Percentiles rank a stretch among this genome's conserved stretches.
These are phyloP conservation scores for Ochropleura plecta DNA, from an alignment of 2,888 invertebrate species.

Conservation along the genomic window DNA sequence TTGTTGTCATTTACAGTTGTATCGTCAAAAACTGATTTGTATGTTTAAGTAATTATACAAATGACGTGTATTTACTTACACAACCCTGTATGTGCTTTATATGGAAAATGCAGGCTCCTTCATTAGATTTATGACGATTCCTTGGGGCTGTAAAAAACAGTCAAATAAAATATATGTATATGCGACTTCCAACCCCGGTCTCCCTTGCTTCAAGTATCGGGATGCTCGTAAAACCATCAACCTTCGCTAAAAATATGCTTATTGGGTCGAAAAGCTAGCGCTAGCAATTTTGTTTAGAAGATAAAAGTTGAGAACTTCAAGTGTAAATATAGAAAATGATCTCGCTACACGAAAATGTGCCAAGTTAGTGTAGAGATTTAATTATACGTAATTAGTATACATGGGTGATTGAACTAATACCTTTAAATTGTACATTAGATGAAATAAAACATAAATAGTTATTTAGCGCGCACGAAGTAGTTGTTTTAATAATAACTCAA, in stretches of 20 bases:
- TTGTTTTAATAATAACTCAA: too few relatives aligned
- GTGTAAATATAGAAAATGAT: background rate
- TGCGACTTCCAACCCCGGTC: background rate
- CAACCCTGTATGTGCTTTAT: too few relatives aligned
- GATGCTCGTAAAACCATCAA: background rate
- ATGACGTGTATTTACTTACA: background rate
- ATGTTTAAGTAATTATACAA: background rate
- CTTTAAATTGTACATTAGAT: background rate
- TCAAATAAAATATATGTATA: too few relatives aligned
- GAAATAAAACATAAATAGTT: background rate
- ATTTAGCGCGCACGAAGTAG: too few relatives aligned
- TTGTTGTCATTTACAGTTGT: background rate
- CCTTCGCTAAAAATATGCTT: background rate
- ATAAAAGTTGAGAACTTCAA: background rate
- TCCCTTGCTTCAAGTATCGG: background rate
- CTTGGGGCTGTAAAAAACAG: too few relatives aligned
- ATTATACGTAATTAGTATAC: background rate
- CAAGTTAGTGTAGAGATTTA: slow-evolving; percentile 5
- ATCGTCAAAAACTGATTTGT: background rate
- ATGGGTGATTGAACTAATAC: background rate
- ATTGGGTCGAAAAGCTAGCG: background rate
- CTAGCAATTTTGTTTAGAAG: slow-evolving; percentile 12
- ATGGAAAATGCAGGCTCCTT: too few relatives aligned
- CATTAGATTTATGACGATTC: too few relatives aligned
- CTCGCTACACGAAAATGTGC: background rate